These are phyloP conservation scores for Pseudanteris insignis DNA, from an alignment of 2,888 invertebrate species.

Conservation along the genomic window DNA sequence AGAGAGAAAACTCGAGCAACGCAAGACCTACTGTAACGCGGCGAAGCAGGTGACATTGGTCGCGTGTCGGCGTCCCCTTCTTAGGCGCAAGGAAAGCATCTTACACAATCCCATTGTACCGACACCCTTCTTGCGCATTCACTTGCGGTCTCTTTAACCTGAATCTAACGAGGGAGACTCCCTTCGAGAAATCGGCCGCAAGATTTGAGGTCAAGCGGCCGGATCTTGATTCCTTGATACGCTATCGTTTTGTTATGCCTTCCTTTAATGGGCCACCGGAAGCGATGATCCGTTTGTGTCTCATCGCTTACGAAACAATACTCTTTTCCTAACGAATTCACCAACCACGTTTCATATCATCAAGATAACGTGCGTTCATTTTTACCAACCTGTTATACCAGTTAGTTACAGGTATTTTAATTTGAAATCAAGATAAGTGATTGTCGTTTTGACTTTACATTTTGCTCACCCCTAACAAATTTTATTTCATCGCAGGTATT, in stretches of 20 bases:
- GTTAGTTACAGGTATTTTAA: too few relatives aligned
- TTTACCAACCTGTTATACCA: too few relatives aligned
- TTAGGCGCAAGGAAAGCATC: conserved; percentile 60
- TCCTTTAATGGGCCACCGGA: neutral
- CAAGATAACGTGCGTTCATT: too few relatives aligned
- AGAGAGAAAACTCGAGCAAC: conserved; percentile 48
- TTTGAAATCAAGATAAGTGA: too few relatives aligned
- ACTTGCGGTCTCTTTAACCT: conserved; percentile 57
- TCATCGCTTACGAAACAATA: too few relatives aligned
- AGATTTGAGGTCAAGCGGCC: conserved; percentile 43
- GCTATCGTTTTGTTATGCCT: conserved; percentile 11
- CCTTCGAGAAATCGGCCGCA: conserved; percentile 42
- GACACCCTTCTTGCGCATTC: conserved; percentile 52
- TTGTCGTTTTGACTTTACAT: too few relatives aligned
- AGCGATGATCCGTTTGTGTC: too few relatives aligned
- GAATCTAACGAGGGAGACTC: conserved; percentile 44
- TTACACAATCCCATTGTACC: conserved; percentile 58
- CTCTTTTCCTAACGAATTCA: too few relatives aligned
- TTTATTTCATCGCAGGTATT: too few relatives aligned
- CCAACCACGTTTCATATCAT: too few relatives aligned
- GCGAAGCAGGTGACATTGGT: conserved; percentile 65
- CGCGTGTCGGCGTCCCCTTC: conserved; percentile 63
- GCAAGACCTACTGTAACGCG: conserved; percentile 49
- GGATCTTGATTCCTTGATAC: conserved; percentile 21
- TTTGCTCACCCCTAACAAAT: too few relatives aligned